Percentiles rank a stretch among this genome's conserved stretches.
Evolutionary conservation across 2,888 invertebrate genomes (phyloP).

Genomic region (Heliconius charithonia): DNA sequence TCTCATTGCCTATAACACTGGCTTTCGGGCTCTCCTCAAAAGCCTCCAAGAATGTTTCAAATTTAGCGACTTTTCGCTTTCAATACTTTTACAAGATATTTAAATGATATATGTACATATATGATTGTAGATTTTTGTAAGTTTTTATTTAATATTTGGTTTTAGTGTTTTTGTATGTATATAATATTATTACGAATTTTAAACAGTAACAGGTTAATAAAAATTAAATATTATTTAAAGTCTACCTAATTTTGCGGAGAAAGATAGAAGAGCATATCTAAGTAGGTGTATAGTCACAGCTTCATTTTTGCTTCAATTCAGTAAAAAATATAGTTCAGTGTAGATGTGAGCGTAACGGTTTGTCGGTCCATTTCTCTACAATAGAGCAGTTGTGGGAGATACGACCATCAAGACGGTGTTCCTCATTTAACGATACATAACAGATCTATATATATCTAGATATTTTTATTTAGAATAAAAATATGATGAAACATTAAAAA

Average conservation of each 20-base stretch:
- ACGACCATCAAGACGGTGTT: slow-evolving; percentile 63
- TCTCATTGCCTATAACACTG: slow-evolving; percentile 81
- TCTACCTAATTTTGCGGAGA: not conserved
- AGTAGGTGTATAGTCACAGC: not conserved
- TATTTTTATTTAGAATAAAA: not conserved
- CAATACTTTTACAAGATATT: slow-evolving; percentile 79
- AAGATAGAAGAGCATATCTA: not conserved
- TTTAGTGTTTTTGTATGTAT: not conserved
- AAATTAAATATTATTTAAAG: no score
- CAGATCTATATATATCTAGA: slow-evolving; percentile 14
- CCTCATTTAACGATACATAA: slow-evolving; percentile 68
- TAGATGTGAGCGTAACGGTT: slow-evolving; percentile 56
- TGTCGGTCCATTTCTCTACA: slow-evolving; percentile 54
- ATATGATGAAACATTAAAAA: not conserved
- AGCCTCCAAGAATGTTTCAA: slow-evolving; percentile 80
- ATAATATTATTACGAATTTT: not conserved
- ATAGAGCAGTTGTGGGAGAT: slow-evolving; percentile 59
- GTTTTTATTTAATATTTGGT: not conserved
- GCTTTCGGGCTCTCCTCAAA: slow-evolving; percentile 79
- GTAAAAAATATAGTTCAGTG: slow-evolving; percentile 66
- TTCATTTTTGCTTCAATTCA: slow-evolving; percentile 17
- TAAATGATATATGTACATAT: slow-evolving; percentile 57
- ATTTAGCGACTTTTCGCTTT: slow-evolving; percentile 82
- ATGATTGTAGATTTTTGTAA: slow-evolving; percentile 36
- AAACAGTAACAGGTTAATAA: not conserved